Conservation (phyloP, 2,888 invertebrate genomes). For the Aporophyla lueneburgensis region DNA sequence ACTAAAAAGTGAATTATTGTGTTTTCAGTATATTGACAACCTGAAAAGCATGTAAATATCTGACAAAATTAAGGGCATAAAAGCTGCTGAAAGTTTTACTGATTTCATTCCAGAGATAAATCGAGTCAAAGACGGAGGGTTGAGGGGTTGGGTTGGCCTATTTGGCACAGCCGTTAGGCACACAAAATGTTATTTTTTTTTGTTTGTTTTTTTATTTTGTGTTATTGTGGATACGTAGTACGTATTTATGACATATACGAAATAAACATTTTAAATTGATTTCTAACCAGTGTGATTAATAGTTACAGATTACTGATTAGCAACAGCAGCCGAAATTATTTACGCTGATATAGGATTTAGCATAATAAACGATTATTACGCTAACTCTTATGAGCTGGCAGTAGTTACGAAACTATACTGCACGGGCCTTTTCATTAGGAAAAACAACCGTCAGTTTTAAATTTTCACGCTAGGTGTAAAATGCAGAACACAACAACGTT, state of each 20-base stretch:
- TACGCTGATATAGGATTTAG: constrained; percentile 33
- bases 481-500: neutral
- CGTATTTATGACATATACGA: no score
- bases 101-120: neutral
- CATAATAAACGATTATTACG: constrained; percentile 2
- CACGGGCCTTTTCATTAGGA: constrained; percentile 6
- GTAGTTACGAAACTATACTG: neutral
- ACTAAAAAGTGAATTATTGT: no score
- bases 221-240: no score
- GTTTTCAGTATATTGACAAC: neutral
- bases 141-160: neutral
- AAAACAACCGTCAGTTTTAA: neutral
- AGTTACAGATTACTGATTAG: constrained; percentile 2
- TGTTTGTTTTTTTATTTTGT: no score
- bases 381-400: no score
- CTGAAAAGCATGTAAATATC: neutral
- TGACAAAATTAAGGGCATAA: no score
- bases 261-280: no score
- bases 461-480: constrained; percentile 17
- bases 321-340: neutral
- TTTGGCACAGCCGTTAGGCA: neutral
- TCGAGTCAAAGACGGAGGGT: neutral
- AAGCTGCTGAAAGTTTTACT: neutral
- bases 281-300: constrained; percentile 4
- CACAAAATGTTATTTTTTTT: neutral